Evolutionary conservation across 2,888 invertebrate genomes (phyloP), one percentile per base, ranked within the genome.

Genomic region (Mamestra brassicae): DNA sequence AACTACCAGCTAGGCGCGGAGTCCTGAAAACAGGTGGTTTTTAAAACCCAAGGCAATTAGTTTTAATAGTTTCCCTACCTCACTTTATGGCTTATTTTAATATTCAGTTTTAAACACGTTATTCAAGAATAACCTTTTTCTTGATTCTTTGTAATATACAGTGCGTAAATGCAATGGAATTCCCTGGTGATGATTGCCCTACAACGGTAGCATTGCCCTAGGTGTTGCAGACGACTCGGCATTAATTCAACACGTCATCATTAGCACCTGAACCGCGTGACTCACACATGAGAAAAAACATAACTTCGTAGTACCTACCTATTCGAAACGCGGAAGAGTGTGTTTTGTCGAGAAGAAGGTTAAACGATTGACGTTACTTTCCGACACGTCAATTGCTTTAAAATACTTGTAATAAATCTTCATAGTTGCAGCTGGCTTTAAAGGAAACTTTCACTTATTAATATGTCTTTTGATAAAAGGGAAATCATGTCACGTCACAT

Each of bases 401-500:
- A 87, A 84, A 88, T 71, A 82, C 71, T 81, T 71, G 85, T 85
- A 87, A 90, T 91, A 89, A 90, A 90, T 89, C 87, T 84, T 86
- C 73, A 82, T 85, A 85, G 83, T 74, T 75, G 85, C 86, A 87
- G 84, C 83, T 76, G 80, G 85, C 85, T 82, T 87, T 81, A 87
- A 87, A 88, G 85, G 76, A 78, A 87, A 92, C 93, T 94, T 95
- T 95, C 94, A 91, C 93, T 93, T 91, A 92, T 93, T 92, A 92
- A 92, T 93, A 92, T 89, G 92, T 89, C 89, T 88, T 93, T 92
- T 90, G 89, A 92, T 92, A 94, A 94, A 95, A 94, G 92, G 93
- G 92, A 95, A 95, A 94, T 92, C 91, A 91, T 91, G 91, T 90
- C 92, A 89, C 88, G 88, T 91, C 87, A 89, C 85, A 90, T 90